Conservation (phyloP, 2,797 vertebrate species). For the Neomorphus geoffroyi region DNA sequence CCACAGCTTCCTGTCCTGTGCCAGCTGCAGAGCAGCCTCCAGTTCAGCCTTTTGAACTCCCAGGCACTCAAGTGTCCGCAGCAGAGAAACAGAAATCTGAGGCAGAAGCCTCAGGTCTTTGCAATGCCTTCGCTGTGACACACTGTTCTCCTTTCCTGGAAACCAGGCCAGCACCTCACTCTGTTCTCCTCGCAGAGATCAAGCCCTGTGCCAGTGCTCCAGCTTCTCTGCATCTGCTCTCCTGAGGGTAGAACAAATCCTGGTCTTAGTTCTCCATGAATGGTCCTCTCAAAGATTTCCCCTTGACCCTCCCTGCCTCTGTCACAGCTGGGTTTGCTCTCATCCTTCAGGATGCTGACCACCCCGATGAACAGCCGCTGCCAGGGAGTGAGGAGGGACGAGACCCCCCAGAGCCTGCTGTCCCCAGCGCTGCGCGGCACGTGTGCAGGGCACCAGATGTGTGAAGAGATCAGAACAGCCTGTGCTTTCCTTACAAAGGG, state of each 20-base stretch:
- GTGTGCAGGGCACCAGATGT: not conserved
- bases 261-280: not conserved
- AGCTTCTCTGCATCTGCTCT: not conserved
- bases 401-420: not conserved
- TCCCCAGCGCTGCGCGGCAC: not conserved
- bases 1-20: not conserved
- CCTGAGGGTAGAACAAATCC: not conserved
- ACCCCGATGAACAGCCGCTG: not conserved
- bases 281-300: not conserved
- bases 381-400: not conserved
- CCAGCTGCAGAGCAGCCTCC: not conserved
- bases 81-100: slow-evolving; percentile 31
- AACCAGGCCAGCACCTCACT: slow-evolving; percentile 50
- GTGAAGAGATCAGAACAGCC: not conserved
- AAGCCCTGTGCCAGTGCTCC: not conserved
- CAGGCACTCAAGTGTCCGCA: not conserved
- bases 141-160: slow-evolving; percentile 67
- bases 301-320: not conserved
- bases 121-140: slow-evolving; percentile 49
- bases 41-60: slow-evolving; percentile 31
- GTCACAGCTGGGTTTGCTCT: not conserved
- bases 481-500: slow-evolving; percentile 38
- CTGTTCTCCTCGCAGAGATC: slow-evolving; percentile 30
- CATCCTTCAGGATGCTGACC: not conserved
- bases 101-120: slow-evolving; percentile 51